Base-by-base conservation (phyloP, 2,888 invertebrate genomes). In the Drosophila borealis region DNA sequence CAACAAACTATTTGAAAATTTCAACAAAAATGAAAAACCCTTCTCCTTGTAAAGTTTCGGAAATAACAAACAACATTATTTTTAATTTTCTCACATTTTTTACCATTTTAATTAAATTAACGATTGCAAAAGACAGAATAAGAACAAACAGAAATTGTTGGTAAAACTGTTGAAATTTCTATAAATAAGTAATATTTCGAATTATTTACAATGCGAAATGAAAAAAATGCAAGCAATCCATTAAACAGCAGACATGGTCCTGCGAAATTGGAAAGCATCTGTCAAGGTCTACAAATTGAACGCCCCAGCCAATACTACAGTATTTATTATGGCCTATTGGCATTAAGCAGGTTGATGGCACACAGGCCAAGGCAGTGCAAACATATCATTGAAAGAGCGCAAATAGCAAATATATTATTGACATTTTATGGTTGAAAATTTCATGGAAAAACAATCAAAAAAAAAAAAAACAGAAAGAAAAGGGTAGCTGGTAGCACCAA, bases 361-460 rank as follows among this genome's bases (percentile, higher is more conserved):
- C 45, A 17, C 34, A 56, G 45, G 41, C 44, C 41, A 60, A 61
- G 45, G 60, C 62, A 60, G 19, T 45, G 74, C 78, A 78, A 68
- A 76, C 64, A 78, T 67, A 63, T 59, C 63, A 73, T 29, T 37
- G 46, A 56, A 34, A 49, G 51, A 68, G 60, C 55, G 70, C 70
- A 82, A 69, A 79, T 77, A 69, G 74, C 84, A 75, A 70, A 76
- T 74, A 87, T 80, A 75, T 83, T 84, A 84, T 87, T 87, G 84
- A 87, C 84, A 87, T 87, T 84, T 84, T 80, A 87, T 81, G 86
- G 69, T 55, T 80, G 66, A 51, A 70, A 81, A 83, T 44, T 76
- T 83, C 73, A 79, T 78, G 68, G 53, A 80, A 81, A 78, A 85
- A 78, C 78, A 82, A 86, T 78, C 72, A 29, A 29, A 29, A 29